phyloP scores from a whole-genome alignment of 2,888 invertebrate genomes.

The Trichopria drosophilae region DNA sequence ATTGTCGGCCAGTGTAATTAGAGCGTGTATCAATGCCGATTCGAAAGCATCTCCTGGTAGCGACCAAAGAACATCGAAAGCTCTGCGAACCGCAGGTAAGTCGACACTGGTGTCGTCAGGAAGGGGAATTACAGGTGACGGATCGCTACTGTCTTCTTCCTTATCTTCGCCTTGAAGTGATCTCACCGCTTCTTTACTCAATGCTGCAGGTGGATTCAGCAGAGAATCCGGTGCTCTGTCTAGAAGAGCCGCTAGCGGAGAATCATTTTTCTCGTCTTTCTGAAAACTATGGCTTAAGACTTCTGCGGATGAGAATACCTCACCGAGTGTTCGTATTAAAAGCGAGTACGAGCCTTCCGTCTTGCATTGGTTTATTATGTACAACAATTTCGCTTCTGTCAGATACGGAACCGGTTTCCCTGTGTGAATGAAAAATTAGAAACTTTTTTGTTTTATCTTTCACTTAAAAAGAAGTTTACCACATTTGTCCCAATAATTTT shows the following conservation, averaged over 20 bases:
- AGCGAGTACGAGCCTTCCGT: slow-evolving; percentile 70
- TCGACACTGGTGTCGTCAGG: slow-evolving; percentile 64
- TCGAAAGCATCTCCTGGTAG: slow-evolving; percentile 60
- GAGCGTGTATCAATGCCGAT: slow-evolving; percentile 74
- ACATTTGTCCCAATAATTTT: not conserved
- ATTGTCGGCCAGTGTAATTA: slow-evolving; percentile 72
- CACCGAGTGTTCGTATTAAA: slow-evolving; percentile 75
- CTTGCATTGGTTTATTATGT: slow-evolving; percentile 76
- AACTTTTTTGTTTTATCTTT: slow-evolving; percentile 4
- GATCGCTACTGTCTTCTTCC: slow-evolving; percentile 76
- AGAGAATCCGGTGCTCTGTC: slow-evolving; percentile 60
- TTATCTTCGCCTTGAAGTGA: slow-evolving; percentile 82
- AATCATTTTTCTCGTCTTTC: slow-evolving; percentile 57
- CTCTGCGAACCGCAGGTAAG: slow-evolving; percentile 70
- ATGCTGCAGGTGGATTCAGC: slow-evolving; percentile 60
- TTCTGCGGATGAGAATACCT: slow-evolving; percentile 73
- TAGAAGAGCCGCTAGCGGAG: slow-evolving; percentile 61
- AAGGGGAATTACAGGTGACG: slow-evolving; percentile 51
- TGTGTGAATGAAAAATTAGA: slow-evolving; percentile 36
- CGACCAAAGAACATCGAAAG: slow-evolving; percentile 64
- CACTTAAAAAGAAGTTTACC: not conserved
- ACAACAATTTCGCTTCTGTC: slow-evolving; percentile 75
- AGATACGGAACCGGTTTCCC: slow-evolving; percentile 62
- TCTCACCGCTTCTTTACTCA: slow-evolving; percentile 74
- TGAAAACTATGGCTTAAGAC: slow-evolving; percentile 75